Base-by-base conservation (phyloP, 1,140 invertebrate genomes). In the Triops cancriformis region DNA sequence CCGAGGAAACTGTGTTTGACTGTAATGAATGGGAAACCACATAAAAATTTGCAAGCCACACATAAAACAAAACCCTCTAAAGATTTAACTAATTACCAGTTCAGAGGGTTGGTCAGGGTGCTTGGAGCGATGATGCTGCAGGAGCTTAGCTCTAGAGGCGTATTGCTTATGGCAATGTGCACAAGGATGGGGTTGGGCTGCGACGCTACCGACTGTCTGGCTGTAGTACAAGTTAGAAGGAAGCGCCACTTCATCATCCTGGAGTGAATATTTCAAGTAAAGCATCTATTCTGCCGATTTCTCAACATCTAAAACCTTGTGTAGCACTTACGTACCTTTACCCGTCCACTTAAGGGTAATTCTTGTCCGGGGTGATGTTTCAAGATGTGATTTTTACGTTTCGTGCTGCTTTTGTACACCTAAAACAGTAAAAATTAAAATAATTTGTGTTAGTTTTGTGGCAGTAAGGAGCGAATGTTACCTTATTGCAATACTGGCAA, bases 121-220 rank as follows among this genome's bases (percentile, higher is more conserved):
- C 74, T 91, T 91, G 80, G 92, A 92, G 1, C 92, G 87, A 82
- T 93, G 90, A 85, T 95, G 93, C 82, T 93, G 91, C 79, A 93
- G 84, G 5, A 95, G 85, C 83, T 94, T 94, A 1, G 92, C 91
- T 83, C 92, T 92, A 79, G 90, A 90, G 1, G 93, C 92, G 83
- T 94, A 94, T 81, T 95, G 92, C 82, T 93, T 93, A 83, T 93
- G 91, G 84, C 93, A 95, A 89, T 90, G 93, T 75, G 89, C 87
- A 83, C 93, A 95, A 64, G 88, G 85, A 81, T 93, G 91, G 0
- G 92, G 92, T 79, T 88, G 88, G 9, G 90, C 91, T 26, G 90
- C 91, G 7, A 93, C 87, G 80, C 89, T 92, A 4, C 92, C 92
- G 23, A 91, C 90, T 14, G 89, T 90, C 82, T 90, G 89, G 43